These are phyloP conservation scores for Cnemophilus loriae DNA, from an alignment of 2,113 vertebrate species.

Conservation along the genomic window DNA sequence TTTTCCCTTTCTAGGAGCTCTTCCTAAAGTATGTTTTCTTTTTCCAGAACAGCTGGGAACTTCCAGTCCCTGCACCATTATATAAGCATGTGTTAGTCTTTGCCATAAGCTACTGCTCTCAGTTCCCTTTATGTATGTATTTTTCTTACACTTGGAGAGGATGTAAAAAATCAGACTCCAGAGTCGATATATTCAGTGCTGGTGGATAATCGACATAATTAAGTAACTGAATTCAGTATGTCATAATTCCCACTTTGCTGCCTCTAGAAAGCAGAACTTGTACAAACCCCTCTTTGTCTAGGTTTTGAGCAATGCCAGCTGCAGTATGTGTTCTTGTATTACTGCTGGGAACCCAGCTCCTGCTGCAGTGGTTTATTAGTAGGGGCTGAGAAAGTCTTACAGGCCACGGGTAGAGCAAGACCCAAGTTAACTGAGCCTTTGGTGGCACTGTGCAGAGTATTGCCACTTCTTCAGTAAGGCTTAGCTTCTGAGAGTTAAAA, in stretches of 20 bases:
- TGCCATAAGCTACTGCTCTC: neutral
- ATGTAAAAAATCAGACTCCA: neutral
- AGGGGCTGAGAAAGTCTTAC: neutral
- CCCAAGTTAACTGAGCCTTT: neutral
- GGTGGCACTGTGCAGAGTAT: neutral
- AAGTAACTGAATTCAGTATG: slow-evolving; percentile 9
- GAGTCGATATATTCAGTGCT: neutral
- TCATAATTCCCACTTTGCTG: neutral
- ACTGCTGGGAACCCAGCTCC: neutral
- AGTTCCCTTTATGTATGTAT: neutral
- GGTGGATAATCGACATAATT: neutral
- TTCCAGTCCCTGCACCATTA: slow-evolving; percentile 13
- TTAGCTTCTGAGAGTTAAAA: neutral
- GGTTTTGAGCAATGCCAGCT: neutral
- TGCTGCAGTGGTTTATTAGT: neutral
- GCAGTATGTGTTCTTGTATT: neutral
- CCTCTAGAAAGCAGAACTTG: neutral
- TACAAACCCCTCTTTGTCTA: neutral
- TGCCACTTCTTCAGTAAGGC: neutral
- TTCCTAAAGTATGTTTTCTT: slow-evolving; percentile 14
- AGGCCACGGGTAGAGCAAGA: neutral
- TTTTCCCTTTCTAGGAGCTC: slow-evolving; percentile 25
- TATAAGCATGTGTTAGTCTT: slow-evolving; percentile 10
- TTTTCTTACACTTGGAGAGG: neutral
- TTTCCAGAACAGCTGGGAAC: slow-evolving; percentile 21